These are phyloP conservation scores for Threskiornis aethiopicus DNA, from an alignment of 2,797 vertebrate species.

Conservation along the genomic window DNA sequence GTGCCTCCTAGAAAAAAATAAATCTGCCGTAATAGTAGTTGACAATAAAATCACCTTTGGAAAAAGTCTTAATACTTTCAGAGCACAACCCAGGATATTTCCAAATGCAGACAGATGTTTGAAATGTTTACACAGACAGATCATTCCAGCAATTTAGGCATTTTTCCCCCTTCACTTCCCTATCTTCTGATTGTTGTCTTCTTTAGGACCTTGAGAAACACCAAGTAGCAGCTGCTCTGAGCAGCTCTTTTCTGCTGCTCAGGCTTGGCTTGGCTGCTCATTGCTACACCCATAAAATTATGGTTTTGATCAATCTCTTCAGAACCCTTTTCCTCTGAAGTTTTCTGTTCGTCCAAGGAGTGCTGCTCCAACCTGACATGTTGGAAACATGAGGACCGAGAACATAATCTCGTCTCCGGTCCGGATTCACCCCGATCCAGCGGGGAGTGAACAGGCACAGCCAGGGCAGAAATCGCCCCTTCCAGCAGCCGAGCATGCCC, in stretches of 20 bases:
- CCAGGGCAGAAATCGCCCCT: neutral
- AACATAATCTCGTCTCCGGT: rapidly evolving
- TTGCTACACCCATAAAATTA: constrained; percentile 27
- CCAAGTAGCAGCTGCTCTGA: neutral
- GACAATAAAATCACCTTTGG: constrained; percentile 58
- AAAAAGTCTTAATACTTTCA: constrained; percentile 56
- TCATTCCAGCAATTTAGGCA: neutral
- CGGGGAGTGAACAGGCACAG: rapidly evolving
- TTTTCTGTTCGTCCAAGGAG: neutral
- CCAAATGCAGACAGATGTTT: constrained; percentile 62
- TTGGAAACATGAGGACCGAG: rapidly evolving
- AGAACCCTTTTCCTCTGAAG: constrained; percentile 3
- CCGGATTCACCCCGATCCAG: rapidly evolving
- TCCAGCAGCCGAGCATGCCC: neutral
- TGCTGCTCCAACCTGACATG: neutral
- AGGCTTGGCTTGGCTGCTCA: neutral
- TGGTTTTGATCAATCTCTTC: constrained; percentile 20
- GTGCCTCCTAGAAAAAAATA: constrained; percentile 57
- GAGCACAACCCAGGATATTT: constrained; percentile 24
- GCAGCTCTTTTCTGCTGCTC: neutral
- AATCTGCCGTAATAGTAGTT: constrained; percentile 36
- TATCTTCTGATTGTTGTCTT: neutral
- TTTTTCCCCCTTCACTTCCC: neutral
- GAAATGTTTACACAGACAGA: constrained; percentile 53
- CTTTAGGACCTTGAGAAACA: neutral